These are phyloP conservation scores for Scomber scombrus DNA, from an alignment of 2,113 vertebrate genomes.

Conservation along the genomic window DNA sequence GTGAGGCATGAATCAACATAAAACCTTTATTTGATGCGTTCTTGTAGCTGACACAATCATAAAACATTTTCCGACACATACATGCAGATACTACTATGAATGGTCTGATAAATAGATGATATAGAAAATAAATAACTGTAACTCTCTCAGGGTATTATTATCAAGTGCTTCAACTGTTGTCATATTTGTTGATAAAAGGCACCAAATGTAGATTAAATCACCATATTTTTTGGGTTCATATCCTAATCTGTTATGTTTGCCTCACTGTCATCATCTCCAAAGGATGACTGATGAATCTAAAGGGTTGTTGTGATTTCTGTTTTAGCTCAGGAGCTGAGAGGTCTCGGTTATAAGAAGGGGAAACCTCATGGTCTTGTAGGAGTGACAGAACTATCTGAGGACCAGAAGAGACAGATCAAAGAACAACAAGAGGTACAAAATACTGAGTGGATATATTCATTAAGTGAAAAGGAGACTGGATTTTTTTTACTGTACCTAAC, in stretches of 20 bases:
- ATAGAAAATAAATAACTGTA: too few relatives aligned
- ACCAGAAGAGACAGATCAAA: conserved; percentile 96
- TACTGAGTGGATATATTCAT: not conserved
- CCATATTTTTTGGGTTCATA: too few relatives aligned
- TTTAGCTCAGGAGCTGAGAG: conserved; percentile 94
- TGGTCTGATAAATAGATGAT: too few relatives aligned
- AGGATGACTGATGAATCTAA: not conserved
- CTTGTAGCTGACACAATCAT: not conserved
- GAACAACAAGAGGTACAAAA: conserved; percentile 95
- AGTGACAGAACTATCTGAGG: conserved; percentile 95
- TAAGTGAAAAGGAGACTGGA: not conserved
- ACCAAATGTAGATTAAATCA: too few relatives aligned
- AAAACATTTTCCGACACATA: conserved; percentile 15
- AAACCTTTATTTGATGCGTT: not conserved
- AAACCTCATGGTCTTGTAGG: conserved; percentile 96
- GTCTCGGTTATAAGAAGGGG: conserved; percentile 96
- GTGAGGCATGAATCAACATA: too few relatives aligned
- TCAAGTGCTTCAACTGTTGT: too few relatives aligned
- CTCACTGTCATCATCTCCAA: not conserved
- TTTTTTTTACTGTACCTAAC: not conserved
- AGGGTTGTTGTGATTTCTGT: not conserved
- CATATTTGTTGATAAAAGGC: too few relatives aligned
- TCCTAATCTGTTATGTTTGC: not conserved
- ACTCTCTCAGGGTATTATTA: too few relatives aligned
- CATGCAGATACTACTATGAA: too few relatives aligned